A percentile compares a stretch with the other conserved stretches of the same genome.
phyloP scores from a whole-genome alignment of 2,113 vertebrate genomes.

The Heloderma charlesbogerti region DNA sequence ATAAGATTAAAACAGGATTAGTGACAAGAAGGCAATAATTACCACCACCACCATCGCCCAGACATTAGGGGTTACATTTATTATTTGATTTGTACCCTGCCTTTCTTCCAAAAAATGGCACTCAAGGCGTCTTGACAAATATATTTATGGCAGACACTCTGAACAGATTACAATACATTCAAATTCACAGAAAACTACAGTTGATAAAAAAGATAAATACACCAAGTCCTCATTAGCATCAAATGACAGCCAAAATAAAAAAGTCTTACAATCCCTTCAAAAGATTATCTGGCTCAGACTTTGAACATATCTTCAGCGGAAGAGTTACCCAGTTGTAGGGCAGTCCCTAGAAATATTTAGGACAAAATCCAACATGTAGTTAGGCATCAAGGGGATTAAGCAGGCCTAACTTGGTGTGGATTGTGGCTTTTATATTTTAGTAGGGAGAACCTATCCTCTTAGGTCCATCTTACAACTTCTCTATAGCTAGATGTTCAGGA shows the following conservation, averaged over 20 bases:
- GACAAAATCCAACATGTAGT: neutral
- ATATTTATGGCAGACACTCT: neutral
- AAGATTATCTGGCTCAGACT: neutral
- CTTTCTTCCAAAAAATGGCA: too few species aligned
- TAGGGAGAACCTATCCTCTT: neutral
- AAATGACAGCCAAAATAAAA: neutral
- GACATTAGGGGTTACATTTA: too few species aligned
- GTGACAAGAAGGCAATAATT: neutral
- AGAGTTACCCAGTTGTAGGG: neutral
- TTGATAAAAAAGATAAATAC: neutral
- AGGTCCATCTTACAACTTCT: neutral
- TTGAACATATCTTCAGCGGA: neutral
- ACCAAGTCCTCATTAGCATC: neutral
- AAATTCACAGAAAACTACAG: neutral
- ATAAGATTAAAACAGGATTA: neutral
- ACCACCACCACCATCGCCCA: too few species aligned
- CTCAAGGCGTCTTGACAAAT: too few species aligned
- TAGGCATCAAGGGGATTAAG: neutral
- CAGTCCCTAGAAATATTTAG: neutral
- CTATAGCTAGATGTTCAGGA: neutral
- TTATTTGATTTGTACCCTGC: too few species aligned
- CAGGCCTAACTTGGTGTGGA: neutral
- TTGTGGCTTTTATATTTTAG: neutral
- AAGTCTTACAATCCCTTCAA: neutral
- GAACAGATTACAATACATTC: neutral